Evolutionary conservation across 2,797 vertebrate genomes (phyloP).

Genomic region (Sparus aurata): DNA sequence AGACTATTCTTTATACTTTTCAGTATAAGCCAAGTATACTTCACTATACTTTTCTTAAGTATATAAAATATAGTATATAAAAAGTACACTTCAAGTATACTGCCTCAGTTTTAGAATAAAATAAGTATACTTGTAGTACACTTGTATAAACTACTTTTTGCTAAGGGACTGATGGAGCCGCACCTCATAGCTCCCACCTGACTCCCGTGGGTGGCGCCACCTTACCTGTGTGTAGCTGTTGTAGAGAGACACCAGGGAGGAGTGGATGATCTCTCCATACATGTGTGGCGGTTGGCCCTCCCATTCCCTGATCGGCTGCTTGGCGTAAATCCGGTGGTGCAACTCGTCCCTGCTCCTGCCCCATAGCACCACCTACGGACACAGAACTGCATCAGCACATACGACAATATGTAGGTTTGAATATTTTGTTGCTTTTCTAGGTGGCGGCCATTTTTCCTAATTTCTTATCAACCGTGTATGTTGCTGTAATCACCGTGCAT

Average conservation of each 20-base stretch:
- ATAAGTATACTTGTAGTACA: too few relatives aligned
- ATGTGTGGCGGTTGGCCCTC: slow-evolving; percentile 84
- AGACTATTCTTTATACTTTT: too few relatives aligned
- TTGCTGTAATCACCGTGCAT: not conserved
- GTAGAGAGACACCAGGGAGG: slow-evolving; percentile 83
- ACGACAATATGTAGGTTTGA: not conserved
- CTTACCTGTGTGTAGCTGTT: slow-evolving; percentile 83
- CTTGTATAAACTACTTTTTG: too few relatives aligned
- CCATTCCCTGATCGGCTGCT: slow-evolving; percentile 86
- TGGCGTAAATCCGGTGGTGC: slow-evolving; percentile 80
- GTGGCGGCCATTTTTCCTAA: not conserved
- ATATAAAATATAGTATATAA: too few relatives aligned
- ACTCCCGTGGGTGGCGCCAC: not conserved
- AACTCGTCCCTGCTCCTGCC: slow-evolving; percentile 84
- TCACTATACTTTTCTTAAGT: too few relatives aligned
- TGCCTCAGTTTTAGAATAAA: too few relatives aligned
- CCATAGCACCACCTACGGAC: slow-evolving; percentile 85
- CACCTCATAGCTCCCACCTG: not conserved
- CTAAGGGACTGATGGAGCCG: not conserved
- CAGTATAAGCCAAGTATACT: too few relatives aligned
- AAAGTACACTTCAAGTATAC: too few relatives aligned
- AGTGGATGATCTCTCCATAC: slow-evolving; percentile 88
- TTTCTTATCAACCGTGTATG: not conserved
- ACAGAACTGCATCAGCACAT: slow-evolving; percentile 14
- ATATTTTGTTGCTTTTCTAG: not conserved